Conservation (phyloP, 2,888 invertebrate species). For the Dynastes hyllus region DNA sequence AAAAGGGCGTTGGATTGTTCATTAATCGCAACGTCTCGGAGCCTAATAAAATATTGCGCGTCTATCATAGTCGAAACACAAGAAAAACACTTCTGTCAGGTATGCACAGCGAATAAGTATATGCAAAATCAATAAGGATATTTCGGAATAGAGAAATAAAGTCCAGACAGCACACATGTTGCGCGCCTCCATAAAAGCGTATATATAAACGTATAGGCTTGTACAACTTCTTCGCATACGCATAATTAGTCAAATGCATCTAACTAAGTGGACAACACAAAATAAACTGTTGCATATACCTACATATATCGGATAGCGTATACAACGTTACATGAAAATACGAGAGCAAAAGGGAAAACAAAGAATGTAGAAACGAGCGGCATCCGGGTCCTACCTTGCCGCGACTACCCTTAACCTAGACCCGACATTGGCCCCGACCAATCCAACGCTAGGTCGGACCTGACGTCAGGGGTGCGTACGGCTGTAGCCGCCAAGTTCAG, state of each 20-base stretch:
- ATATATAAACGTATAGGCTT: not conserved
- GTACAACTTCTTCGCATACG: constrained; percentile 2
- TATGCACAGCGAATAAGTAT: constrained; percentile 4
- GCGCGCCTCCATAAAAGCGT: constrained; percentile 14
- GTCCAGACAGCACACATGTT: constrained; percentile 39
- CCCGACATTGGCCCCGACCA: constrained; percentile 68
- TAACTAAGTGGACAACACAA: not conserved
- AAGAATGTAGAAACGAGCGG: constrained; percentile 33
- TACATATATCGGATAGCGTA: constrained; percentile 11
- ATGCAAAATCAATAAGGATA: constrained; percentile 33
- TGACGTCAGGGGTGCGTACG: constrained; percentile 74
- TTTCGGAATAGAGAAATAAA: constrained; percentile 4
- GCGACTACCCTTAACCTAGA: constrained; percentile 69
- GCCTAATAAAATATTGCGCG: constrained; percentile 14
- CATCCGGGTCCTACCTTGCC: constrained; percentile 63
- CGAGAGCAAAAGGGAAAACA: constrained; percentile 29
- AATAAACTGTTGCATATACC: constrained; percentile 40
- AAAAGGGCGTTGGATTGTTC: too few species aligned
- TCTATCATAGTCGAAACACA: not conserved
- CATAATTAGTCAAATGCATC: constrained; percentile 29
- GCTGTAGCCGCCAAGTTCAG: constrained; percentile 62
- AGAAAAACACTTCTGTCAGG: not conserved
- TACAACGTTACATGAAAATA: constrained; percentile 6
- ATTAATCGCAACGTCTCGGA: not conserved
- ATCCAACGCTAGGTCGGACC: constrained; percentile 74